Evolutionary conservation across 2,113 vertebrate genomes (phyloP).

Genomic region (Actenoides lindsayi): DNA sequence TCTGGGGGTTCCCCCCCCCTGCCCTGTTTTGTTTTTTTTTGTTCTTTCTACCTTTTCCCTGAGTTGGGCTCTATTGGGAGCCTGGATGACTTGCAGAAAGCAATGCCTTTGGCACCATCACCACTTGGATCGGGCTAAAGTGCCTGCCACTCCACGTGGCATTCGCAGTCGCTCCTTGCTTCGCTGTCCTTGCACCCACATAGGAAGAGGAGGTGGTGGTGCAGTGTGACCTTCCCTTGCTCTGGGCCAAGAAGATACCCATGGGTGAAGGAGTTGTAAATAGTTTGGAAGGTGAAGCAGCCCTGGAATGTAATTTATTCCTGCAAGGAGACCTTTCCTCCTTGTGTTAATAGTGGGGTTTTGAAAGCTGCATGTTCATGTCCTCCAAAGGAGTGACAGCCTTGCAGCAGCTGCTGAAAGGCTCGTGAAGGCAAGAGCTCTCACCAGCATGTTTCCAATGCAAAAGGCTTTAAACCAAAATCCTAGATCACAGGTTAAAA

Average conservation of each 20-base stretch:
- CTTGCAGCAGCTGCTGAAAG: neutral
- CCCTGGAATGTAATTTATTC: neutral
- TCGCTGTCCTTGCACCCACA: neutral
- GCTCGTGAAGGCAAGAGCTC: neutral
- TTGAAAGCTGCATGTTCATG: neutral
- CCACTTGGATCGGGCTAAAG: neutral
- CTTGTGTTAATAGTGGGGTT: neutral
- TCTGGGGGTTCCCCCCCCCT: neutral
- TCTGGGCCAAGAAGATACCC: neutral
- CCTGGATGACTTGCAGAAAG: neutral
- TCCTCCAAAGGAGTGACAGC: neutral
- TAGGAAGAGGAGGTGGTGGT: neutral
- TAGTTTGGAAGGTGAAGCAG: constrained; percentile 28
- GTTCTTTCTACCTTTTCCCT: neutral
- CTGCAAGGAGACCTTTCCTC: neutral
- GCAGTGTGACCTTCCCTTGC: neutral
- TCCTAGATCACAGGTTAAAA: neutral
- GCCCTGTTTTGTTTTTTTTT: neutral
- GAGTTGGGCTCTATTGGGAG: neutral
- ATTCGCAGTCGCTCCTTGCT: neutral
- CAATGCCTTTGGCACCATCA: neutral
- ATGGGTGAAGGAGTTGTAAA: neutral
- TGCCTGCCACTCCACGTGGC: constrained; percentile 33
- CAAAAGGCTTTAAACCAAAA: constrained; percentile 49
- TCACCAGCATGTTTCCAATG: neutral